Percentiles rank a stretch among this genome's conserved stretches.
These are phyloP conservation scores for Laticauda colubrina DNA, from an alignment of 2,113 vertebrate genomes.

Conservation along the genomic window DNA sequence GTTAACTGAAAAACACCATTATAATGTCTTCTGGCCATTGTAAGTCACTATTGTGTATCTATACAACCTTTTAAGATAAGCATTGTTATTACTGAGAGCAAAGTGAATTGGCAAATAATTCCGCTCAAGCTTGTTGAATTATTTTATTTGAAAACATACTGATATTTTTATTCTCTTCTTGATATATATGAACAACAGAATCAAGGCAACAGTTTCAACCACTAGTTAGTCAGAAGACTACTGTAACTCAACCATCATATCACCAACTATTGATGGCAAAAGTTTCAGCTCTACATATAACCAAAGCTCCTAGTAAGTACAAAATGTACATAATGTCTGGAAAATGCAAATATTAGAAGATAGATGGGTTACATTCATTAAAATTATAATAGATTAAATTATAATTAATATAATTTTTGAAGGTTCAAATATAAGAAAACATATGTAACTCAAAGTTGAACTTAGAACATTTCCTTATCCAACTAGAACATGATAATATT, in stretches of 20 bases:
- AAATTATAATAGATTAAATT: neutral
- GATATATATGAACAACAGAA: neutral
- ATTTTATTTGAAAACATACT: neutral
- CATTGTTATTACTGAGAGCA: neutral
- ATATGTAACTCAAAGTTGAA: neutral
- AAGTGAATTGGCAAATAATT: neutral
- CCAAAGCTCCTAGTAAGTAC: conserved; percentile 13
- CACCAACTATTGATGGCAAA: neutral
- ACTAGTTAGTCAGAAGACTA: neutral
- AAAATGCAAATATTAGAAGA: neutral
- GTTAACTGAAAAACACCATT: neutral
- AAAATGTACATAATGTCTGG: neutral
- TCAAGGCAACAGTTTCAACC: neutral
- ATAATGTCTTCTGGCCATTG: neutral
- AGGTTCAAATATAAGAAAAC: neutral
- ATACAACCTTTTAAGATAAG: neutral
- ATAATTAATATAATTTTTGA: neutral
- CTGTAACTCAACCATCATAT: neutral
- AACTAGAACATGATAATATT: neutral
- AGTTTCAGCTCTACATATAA: neutral
- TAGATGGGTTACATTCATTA: neutral
- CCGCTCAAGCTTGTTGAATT: neutral
- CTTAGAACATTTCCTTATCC: neutral
- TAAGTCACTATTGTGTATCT: neutral
- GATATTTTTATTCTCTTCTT: neutral